phyloP scores from a whole-genome alignment of 2,888 invertebrate genomes.

The Nymphalis c-album region DNA sequence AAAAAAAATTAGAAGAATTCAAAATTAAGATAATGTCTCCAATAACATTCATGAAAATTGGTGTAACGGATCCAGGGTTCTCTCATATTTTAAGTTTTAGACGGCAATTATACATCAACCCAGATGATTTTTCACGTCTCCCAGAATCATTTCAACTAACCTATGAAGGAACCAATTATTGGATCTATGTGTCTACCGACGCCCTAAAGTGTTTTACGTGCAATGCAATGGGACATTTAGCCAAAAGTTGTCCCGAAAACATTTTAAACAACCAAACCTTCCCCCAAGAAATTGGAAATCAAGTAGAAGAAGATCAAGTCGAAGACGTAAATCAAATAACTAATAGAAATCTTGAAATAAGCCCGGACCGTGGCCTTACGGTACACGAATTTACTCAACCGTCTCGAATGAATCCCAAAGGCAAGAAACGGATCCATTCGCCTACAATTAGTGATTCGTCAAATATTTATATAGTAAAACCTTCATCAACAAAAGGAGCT shows the following conservation, averaged over 20 bases:
- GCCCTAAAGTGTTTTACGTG: slow-evolving; percentile 31
- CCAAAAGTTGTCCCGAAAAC: slow-evolving; percentile 22
- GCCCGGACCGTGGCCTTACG: background rate
- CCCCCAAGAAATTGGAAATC: background rate
- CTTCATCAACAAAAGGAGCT: background rate
- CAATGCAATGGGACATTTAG: slow-evolving; percentile 27
- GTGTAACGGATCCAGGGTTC: background rate
- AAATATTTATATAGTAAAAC: background rate
- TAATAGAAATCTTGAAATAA: background rate
- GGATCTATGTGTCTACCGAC: slow-evolving; percentile 32
- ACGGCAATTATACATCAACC: slow-evolving; percentile 29
- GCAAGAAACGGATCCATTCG: slow-evolving; percentile 19
- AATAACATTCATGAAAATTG: background rate
- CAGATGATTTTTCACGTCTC: slow-evolving; percentile 24
- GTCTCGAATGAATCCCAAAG: background rate
- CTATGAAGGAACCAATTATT: slow-evolving; percentile 33
- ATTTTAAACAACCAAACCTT: background rate
- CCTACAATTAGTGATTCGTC: slow-evolving; percentile 9
- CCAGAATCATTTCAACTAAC: slow-evolving; percentile 31
- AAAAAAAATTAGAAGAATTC: slow-evolving; percentile 26
- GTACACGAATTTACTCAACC: background rate
- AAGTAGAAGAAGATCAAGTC: no score
- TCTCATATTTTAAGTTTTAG: slow-evolving; percentile 28
- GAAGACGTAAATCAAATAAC: background rate
- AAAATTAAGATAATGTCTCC: background rate